These are phyloP conservation scores for Python bivittatus DNA, from an alignment of 2,113 vertebrate species.

Conservation along the genomic window DNA sequence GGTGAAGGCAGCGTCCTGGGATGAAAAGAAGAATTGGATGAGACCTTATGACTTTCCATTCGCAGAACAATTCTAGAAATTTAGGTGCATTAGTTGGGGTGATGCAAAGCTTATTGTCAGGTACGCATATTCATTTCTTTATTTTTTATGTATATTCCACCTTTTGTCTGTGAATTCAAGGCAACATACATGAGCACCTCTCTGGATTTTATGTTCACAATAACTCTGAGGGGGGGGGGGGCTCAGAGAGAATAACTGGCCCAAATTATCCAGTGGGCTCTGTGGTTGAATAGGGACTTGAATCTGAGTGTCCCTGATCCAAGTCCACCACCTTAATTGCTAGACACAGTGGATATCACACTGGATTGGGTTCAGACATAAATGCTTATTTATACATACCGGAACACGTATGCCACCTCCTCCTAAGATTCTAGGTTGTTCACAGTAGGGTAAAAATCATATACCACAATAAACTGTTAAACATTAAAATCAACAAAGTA, in stretches of 20 bases:
- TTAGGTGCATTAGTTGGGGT: not conserved
- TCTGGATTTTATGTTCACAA: too few relatives aligned
- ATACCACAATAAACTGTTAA: not conserved
- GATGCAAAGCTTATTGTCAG: not conserved
- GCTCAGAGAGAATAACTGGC: not conserved
- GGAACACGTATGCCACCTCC: not conserved
- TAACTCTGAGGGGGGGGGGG: too few relatives aligned
- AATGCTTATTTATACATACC: not conserved
- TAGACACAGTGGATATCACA: not conserved
- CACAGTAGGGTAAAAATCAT: not conserved
- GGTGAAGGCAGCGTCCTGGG: too few relatives aligned
- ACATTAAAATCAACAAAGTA: not conserved
- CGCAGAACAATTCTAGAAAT: not conserved
- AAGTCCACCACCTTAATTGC: not conserved
- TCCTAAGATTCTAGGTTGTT: not conserved
- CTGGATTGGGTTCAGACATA: not conserved
- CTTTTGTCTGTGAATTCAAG: too few relatives aligned
- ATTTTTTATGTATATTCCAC: not conserved
- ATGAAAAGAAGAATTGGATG: not conserved
- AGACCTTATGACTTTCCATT: not conserved
- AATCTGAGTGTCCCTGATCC: not conserved
- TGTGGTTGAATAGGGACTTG: not conserved
- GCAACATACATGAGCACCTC: too few relatives aligned
- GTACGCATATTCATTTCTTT: not conserved
- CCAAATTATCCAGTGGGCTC: not conserved